Conservation (phyloP, 2,797 vertebrate genomes). For the Melanotaenia parkinsoni region DNA sequence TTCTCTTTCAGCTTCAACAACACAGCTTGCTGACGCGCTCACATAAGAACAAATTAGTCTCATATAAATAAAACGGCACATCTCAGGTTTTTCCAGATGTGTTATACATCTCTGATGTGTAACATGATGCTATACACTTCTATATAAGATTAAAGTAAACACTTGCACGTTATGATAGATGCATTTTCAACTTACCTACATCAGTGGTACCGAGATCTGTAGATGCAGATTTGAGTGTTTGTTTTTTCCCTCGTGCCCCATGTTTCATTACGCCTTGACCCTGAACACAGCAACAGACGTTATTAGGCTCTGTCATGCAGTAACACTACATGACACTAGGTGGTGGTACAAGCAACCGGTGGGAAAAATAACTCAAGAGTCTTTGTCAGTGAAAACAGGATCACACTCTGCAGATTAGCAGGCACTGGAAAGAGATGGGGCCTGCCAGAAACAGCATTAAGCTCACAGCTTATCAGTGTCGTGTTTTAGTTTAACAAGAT, state of each 20-base stretch:
- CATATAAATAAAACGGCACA: not conserved
- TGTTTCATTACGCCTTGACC: conserved; percentile 93
- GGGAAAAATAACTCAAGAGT: not conserved
- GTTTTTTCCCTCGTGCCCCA: conserved; percentile 90
- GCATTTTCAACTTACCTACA: conserved; percentile 85
- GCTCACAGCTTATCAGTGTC: not conserved
- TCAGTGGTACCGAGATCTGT: conserved; percentile 96
- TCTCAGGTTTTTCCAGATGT: not conserved
- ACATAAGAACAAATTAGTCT: not conserved
- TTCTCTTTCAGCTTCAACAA: not conserved
- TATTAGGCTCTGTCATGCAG: not conserved
- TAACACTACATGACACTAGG: conserved; percentile 35
- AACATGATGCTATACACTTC: not conserved
- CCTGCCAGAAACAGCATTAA: not conserved
- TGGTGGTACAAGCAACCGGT: conserved; percentile 25
- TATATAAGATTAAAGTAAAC: not conserved
- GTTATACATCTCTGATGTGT: not conserved
- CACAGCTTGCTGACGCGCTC: not conserved
- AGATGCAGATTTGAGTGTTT: conserved; percentile 95
- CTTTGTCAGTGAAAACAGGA: not conserved
- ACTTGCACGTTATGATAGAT: not conserved
- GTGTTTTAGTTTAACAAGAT: not conserved
- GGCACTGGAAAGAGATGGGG: not conserved
- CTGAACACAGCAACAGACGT: conserved; percentile 67
- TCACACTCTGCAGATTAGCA: not conserved